Conservation (phyloP, 2,888 invertebrate species). For the Dynastes tityus region DNA sequence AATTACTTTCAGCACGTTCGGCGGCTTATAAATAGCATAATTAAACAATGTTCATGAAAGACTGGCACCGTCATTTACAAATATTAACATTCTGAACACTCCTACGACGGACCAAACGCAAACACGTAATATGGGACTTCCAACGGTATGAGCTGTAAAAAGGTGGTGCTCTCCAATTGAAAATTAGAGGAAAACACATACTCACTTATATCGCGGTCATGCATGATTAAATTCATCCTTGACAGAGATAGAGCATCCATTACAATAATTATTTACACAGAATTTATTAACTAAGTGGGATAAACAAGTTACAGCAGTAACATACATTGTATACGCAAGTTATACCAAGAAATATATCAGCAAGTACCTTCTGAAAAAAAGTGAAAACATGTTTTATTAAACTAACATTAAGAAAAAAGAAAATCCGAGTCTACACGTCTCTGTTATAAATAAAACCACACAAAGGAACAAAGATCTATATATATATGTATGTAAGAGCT, state of each 20-base stretch:
- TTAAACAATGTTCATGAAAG: slow-evolving; percentile 36
- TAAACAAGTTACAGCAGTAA: slow-evolving; percentile 5
- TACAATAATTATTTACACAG: slow-evolving; percentile 42
- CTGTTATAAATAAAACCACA: too few relatives aligned
- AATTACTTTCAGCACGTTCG: slow-evolving; percentile 36
- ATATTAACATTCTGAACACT: slow-evolving; percentile 42
- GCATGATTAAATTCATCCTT: slow-evolving; percentile 29
- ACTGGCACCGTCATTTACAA: slow-evolving; percentile 35
- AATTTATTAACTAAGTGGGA: slow-evolving; percentile 23
- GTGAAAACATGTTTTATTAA: neutral
- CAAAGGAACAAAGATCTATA: too few relatives aligned
- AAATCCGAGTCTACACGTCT: too few relatives aligned
- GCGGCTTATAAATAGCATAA: slow-evolving; percentile 39
- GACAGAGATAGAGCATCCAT: slow-evolving; percentile 36
- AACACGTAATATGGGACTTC: slow-evolving; percentile 41
- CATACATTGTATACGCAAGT: neutral
- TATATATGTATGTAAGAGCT: too few relatives aligned
- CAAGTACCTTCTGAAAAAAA: slow-evolving; percentile 8
- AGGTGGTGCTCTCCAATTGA: slow-evolving; percentile 4
- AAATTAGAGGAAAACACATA: slow-evolving; percentile 25
- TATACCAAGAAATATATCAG: slow-evolving; percentile 12
- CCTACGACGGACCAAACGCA: slow-evolving; percentile 21
- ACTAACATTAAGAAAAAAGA: too few relatives aligned
- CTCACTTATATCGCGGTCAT: slow-evolving; percentile 10
- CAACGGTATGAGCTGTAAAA: slow-evolving; percentile 23